Evolutionary conservation across 2,888 invertebrate genomes (phyloP), one percentile per base, ranked within the genome.

Genomic region (Ethmia dodecea): DNA sequence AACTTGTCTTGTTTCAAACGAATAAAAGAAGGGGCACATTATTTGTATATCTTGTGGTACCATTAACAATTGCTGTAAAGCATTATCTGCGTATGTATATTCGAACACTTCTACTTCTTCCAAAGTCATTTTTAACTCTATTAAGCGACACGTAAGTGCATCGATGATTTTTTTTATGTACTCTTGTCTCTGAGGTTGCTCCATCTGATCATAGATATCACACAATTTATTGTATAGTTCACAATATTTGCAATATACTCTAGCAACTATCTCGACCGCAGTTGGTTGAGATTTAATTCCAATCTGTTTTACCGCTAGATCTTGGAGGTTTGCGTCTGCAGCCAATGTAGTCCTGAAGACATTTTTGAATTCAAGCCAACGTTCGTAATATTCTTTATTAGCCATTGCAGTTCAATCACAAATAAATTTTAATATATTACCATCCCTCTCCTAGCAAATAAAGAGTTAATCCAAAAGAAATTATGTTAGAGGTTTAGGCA

Each of bases 1-100:
- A 54, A 74, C 52, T 45, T 59, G 47, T 28, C 84, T 64, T 54
- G 76, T 87, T 70, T 89, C 92, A 48, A 75, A 87, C 43, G 88
- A 83, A 70, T 88, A 92, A 66, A 88, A 92, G 39, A 83, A 84
- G 0, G 92, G 90, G 40, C 89, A 87, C n/a, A 88, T 52, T 35
- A 92, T 80, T 60, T 90, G 87, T n/a, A 92, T 65, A 40, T 91
- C 89, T 24, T 89, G 78, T 0, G 94, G 94, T 12, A 91, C 87
- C 45, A 93, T 83, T 42, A 93, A 89, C 61, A 93, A 66, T 69
- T 92, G 90, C 33, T 91, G 87, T 31, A 93, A 62, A 15, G 90
- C 88, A 51, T 92, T 91, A 56, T 94, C 94, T 31, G 92, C 88
- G 71, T 92, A 94, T 32, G 92, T 93, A 52, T 81, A 90, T 57